Evolutionary conservation across 2,113 vertebrate species (phyloP), one percentile per base, ranked within the genome.

Genomic region (Anarhynchus alexandrinus): DNA sequence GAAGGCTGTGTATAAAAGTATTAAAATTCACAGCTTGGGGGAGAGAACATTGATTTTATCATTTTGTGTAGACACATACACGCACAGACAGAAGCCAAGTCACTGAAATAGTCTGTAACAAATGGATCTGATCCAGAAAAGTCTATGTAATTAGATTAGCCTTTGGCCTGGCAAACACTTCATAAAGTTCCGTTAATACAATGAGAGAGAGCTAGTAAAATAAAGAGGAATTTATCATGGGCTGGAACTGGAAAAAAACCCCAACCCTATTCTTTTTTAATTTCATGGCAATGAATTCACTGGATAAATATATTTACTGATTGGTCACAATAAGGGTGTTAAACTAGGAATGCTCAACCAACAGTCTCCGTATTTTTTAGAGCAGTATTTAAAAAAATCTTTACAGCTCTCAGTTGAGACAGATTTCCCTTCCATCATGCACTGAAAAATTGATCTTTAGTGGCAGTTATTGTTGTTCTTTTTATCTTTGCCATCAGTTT

Each of bases 111-210:
- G 47, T 81, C 69, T 95, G 73, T 91, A 92, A 94, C 64, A 93
- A 96, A 97, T 79, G 54, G 88, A 97, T 96, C 72, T 70, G 82
- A 93, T 94, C 89, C 94, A 94, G 95, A 96, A 96, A 94, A 91
- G 64, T 65, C 89, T 71, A 23, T 91, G 67, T 95, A 97, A 96
- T 96, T 97, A 97, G 87, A 97, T 97, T 97, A 97, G 70, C 87
- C 91, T 96, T 97, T 97, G 93, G 55, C 93, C 93, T 81, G 21
- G 47, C 67, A 84, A 93, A 95, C 87, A 92, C 77, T 97, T 95
- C 66, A 93, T 97, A 94, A 95, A 97, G 42, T 96, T 95, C 71
- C 0, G 0, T 88, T 97, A 95, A 93, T 93, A 94, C 80, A 95
- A 66, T 77, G 45, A 82, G 84, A 92, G 59, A 78, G 55, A 70